Evolutionary conservation across 2,888 invertebrate species (phyloP), one percentile per base, ranked within the genome.

Genomic region (Smittia sp.): DNA sequence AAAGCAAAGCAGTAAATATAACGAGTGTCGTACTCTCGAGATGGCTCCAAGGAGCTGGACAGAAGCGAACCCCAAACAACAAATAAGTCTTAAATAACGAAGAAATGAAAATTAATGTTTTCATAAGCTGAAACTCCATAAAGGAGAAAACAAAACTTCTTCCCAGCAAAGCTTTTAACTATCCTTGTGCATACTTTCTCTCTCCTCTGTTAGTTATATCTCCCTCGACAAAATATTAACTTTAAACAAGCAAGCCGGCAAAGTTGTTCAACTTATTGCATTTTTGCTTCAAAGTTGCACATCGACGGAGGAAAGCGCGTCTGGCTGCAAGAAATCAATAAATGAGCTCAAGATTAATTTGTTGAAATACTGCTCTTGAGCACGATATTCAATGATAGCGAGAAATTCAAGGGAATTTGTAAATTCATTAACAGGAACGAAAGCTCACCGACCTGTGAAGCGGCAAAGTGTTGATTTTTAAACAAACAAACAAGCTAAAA

Each of bases 401-500:
- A 13, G 38, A 27, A 58, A 32, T 13, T 70, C 24, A 20, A 70
- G 70, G 32, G 58, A 58, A n/a, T 46, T 46, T 39, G 18, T 15
- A 73, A n/a, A 39, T 73, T 73, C 72, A 73, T 58, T 58, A 73
- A 58, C 41, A 32, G 13, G n/a, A 65, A 38, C 22, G 7, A 58
- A 58, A 58, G 58, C 22, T 22, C 22, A 6, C 32, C 9, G 32
- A 32, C 46, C 46, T 2, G 4, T 46, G 46, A 63, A 25, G 38
- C 38, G 9, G 38, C 11, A 25, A 72, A 72, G 72, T 72, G 72
- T 72, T 72, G 72, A 72, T 72, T 72, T 32, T 39, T 2, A n/a
- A 22, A 22, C n/a, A 58, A 58, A 58, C 11, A 58, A n/a, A 58
- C 13, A 58, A 58, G n/a, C 20, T 39, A 66, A 66, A 66, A 39